Conservation (phyloP, 2,888 invertebrate species). For the Operophtera brumata region DNA sequence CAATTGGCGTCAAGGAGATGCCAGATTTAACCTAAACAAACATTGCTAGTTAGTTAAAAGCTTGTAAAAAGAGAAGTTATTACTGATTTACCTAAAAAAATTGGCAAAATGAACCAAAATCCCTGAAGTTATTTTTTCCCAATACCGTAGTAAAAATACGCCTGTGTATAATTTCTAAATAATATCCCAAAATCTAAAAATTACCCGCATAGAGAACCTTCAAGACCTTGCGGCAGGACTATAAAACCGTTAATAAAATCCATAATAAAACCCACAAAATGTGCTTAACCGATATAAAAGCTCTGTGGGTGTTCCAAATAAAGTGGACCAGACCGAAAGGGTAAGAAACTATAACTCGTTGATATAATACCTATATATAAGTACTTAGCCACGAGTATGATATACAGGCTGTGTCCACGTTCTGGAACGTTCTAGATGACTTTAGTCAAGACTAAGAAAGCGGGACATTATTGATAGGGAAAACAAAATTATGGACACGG, state of each 20-base stretch:
- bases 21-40: no score
- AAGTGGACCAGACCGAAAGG: slow-evolving; percentile 19
- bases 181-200: slow-evolving; percentile 25
- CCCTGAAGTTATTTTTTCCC: no score
- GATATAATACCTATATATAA: slow-evolving; percentile 15
- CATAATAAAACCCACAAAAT: slow-evolving; percentile 37
- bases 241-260: slow-evolving; percentile 38
- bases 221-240: slow-evolving; percentile 30
- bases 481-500: no score
- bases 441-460: no score
- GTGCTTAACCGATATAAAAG: slow-evolving; percentile 36
- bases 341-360: slow-evolving; percentile 26
- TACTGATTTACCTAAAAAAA: no score
- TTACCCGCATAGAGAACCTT: slow-evolving; percentile 27
- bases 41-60: no score
- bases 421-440: not conserved
- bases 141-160: no score
- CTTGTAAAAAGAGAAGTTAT: no score
- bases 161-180: not conserved
- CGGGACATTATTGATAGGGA: no score
- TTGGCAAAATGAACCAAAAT: no score
- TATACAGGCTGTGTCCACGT: slow-evolving; percentile 2
- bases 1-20: no score
- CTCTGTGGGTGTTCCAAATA: slow-evolving; percentile 33
- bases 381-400: slow-evolving; percentile 1